These are phyloP conservation scores for Apocrypta bakeri DNA, from an alignment of 1,140 invertebrate species.

Conservation along the genomic window DNA sequence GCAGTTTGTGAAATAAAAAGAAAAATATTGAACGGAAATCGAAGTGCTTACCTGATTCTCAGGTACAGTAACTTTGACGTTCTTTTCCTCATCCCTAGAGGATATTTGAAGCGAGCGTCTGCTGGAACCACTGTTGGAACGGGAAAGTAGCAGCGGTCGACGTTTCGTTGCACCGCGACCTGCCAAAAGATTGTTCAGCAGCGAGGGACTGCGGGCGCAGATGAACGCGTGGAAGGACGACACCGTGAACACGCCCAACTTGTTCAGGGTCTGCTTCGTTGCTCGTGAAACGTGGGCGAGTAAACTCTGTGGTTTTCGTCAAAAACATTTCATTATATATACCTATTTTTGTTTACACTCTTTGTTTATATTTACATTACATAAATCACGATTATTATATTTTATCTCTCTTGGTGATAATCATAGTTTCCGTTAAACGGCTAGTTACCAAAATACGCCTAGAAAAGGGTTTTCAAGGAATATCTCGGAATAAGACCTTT, in stretches of 20 bases:
- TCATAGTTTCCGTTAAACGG: too few species aligned
- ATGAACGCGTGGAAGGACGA: slow-evolving; percentile 98
- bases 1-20: background rate
- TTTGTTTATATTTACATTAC: too few species aligned
- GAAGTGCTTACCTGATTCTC: slow-evolving; percentile 82
- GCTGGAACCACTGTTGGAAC: slow-evolving; percentile 91
- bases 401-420: too few species aligned
- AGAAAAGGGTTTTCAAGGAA: too few species aligned
- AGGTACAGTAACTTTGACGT: slow-evolving; percentile 91
- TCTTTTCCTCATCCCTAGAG: slow-evolving; percentile 90
- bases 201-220: slow-evolving; percentile 93
- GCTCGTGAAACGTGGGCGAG: slow-evolving; percentile 95
- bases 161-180: slow-evolving; percentile 92
- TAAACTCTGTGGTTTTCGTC: slow-evolving; percentile 85
- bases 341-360: too few species aligned
- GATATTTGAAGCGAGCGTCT: slow-evolving; percentile 88
- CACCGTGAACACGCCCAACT: slow-evolving; percentile 96
- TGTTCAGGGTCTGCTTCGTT: slow-evolving; percentile 95
- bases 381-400: too few species aligned
- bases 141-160: slow-evolving; percentile 87
- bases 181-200: slow-evolving; percentile 93
- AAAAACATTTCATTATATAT: too few species aligned
- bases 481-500: too few species aligned
- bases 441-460: too few species aligned
- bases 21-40: background rate